A percentile compares a stretch with the other conserved stretches of the same genome.
phyloP scores from a whole-genome alignment of 2,888 invertebrate species.

The Perizoma flavofasciatum region DNA sequence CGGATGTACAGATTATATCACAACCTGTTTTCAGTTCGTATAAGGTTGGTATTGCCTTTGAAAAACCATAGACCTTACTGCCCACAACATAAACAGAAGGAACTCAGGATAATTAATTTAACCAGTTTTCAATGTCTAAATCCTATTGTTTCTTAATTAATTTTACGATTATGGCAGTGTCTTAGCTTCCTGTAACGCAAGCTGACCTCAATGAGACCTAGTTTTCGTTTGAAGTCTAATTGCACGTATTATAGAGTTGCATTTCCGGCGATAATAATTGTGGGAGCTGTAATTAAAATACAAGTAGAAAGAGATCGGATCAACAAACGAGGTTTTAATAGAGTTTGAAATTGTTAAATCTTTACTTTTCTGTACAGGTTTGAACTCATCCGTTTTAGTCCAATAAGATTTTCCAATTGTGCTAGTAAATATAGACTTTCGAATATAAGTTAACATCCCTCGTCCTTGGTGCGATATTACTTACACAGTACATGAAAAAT shows the following conservation, averaged over 20 bases:
- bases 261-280: constrained; percentile 24
- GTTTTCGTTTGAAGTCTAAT: constrained; percentile 27
- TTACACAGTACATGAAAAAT: not conserved
- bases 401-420: too few species aligned
- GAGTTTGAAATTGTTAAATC: constrained; percentile 3
- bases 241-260: constrained; percentile 22
- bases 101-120: constrained; percentile 34
- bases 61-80: constrained; percentile 31
- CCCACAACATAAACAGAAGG: constrained; percentile 24
- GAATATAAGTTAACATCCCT: not conserved
- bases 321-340: constrained; percentile 12
- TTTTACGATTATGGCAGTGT: constrained; percentile 39
- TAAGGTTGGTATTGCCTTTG: constrained; percentile 17
- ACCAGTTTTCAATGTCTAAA: constrained; percentile 32
- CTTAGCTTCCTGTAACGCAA: constrained; percentile 28
- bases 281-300: constrained; percentile 23
- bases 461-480: not conserved
- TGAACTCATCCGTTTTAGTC: too few species aligned
- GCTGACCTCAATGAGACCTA: constrained; percentile 24
- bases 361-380: too few species aligned
- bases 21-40: constrained; percentile 17
- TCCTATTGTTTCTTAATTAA: constrained; percentile 52
- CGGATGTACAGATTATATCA: constrained; percentile 15
- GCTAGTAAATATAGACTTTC: not conserved
- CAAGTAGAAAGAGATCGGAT: constrained; percentile 17